These are phyloP conservation scores for Artemia sinica DNA, from an alignment of 2,888 invertebrate genomes.

Conservation along the genomic window DNA sequence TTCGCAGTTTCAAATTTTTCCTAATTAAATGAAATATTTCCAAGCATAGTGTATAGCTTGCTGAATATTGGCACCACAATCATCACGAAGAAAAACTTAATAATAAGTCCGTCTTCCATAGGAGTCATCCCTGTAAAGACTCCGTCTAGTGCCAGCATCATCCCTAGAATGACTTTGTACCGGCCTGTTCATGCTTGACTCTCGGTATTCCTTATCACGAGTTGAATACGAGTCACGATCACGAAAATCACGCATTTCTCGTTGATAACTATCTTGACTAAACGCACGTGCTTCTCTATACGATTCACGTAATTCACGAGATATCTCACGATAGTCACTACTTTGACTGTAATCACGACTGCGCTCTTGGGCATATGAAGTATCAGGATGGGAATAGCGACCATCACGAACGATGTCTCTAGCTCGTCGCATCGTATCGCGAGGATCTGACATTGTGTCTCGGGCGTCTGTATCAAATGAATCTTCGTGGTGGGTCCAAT, in stretches of 20 bases:
- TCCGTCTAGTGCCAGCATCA: neutral
- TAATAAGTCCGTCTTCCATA: constrained; percentile 11
- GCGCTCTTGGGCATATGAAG: neutral
- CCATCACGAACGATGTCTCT: neutral
- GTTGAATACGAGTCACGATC: constrained; percentile 5
- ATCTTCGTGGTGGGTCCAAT: neutral
- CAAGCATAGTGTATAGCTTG: too few relatives aligned
- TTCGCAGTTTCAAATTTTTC: too few relatives aligned
- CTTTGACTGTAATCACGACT: neutral
- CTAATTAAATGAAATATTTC: too few relatives aligned
- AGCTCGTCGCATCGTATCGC: constrained; percentile 5
- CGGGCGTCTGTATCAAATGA: constrained; percentile 12
- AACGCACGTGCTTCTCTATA: constrained; percentile 10
- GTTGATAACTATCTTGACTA: constrained; percentile 11
- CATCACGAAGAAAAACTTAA: neutral
- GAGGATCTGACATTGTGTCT: constrained; percentile 4
- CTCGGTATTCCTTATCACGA: neutral
- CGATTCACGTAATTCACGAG: constrained; percentile 1
- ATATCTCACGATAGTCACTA: constrained; percentile 7
- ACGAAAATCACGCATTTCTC: constrained; percentile 10
- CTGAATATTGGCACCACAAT: too few relatives aligned
- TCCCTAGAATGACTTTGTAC: neutral
- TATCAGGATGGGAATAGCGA: neutral
- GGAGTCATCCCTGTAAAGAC: neutral
- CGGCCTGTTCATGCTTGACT: neutral